Evolutionary conservation across 1,140 invertebrate genomes (phyloP), one percentile per base, ranked within the genome.

Genomic region (Scaptomyza hsui): DNA sequence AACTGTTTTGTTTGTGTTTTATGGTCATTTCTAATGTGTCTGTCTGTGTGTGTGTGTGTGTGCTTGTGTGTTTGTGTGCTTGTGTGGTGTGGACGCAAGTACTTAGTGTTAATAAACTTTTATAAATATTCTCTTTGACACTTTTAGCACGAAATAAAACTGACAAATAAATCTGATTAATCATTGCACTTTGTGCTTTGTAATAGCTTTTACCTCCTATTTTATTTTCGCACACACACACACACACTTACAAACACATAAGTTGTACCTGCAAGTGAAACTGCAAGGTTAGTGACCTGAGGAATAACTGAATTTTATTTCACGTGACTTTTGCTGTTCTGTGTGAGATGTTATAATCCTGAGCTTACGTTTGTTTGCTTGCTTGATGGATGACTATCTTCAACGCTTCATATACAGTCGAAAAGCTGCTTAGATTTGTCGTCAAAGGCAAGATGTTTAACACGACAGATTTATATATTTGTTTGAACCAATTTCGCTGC

Each of bases 111-210:
- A 88, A 88, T 88, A 88, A 88, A 88, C 82, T 88, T 88, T 89
- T 89, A 78, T 82, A 89, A 88, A 88, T 88, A 88, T 88, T 89
- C 83, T 82, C 82, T 88, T 88, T 88, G 82, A 88, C 82, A 88
- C 82, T 88, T 88, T 88, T 89, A 88, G 82, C 83, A 88, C 82
- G 75, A 89, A 89, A 88, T 88, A 88, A 88, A 88, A 88, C 75
- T 88, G 82, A 88, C 82, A 88, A 89, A 88, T 88, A 88, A 88
- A 88, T 88, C 82, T 88, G 82, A 82, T 88, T 88, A 88, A 88
- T 88, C 82, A 88, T 88, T 88, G 82, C 82, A 88, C 82, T 86
- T 82, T 88, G 81, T 69, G 78, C 67, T 78, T 47, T 62, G 69
- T 83, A 83, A 83, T 83, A 78, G 78, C 64, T 75, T 72, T 81